Evolutionary conservation across 1,140 invertebrate genomes (phyloP).

Genomic region (Drosophila sechellia): DNA sequence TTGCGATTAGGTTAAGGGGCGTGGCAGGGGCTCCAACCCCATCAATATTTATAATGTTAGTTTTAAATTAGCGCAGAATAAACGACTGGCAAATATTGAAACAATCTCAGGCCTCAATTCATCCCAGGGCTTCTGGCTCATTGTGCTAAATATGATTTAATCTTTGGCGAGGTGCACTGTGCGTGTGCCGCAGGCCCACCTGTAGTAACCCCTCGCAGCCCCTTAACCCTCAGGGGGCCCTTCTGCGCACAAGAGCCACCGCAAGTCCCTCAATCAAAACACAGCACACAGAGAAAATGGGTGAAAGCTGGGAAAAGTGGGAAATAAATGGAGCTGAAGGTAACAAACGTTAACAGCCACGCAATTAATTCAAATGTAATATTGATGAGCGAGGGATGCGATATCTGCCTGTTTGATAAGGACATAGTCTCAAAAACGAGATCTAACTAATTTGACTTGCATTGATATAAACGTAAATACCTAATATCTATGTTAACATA

Average conservation of each 20-base stretch:
- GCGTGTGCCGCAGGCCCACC: constrained; percentile 4
- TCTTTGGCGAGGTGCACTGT: constrained; percentile 28
- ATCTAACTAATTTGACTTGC: not conserved
- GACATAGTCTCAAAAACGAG: no score
- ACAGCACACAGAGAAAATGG: constrained; percentile 9
- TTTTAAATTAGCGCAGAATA: constrained; percentile 79
- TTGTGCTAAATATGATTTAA: constrained; percentile 56
- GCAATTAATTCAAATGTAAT: constrained; percentile 37
- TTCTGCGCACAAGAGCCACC: constrained; percentile 17
- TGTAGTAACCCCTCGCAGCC: constrained; percentile 13
- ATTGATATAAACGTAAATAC: no score
- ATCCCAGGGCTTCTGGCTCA: constrained; percentile 15
- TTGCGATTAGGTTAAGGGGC: constrained; percentile 46
- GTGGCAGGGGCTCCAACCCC: constrained; percentile 2
- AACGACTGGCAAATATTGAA: constrained; percentile 69
- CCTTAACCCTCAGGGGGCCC: constrained; percentile 7
- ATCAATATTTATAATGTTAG: constrained; percentile 82
- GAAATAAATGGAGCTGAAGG: not conserved
- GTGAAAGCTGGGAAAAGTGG: constrained; percentile 27
- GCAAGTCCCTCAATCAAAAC: constrained; percentile 41
- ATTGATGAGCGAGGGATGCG: constrained; percentile 11
- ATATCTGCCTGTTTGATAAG: not conserved
- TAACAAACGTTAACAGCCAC: constrained; percentile 29
- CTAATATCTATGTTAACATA: no score
- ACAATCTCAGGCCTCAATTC: constrained; percentile 47